Base-by-base conservation (phyloP, 1,140 invertebrate genomes). In the Aphaenogaster ashmeadi region DNA sequence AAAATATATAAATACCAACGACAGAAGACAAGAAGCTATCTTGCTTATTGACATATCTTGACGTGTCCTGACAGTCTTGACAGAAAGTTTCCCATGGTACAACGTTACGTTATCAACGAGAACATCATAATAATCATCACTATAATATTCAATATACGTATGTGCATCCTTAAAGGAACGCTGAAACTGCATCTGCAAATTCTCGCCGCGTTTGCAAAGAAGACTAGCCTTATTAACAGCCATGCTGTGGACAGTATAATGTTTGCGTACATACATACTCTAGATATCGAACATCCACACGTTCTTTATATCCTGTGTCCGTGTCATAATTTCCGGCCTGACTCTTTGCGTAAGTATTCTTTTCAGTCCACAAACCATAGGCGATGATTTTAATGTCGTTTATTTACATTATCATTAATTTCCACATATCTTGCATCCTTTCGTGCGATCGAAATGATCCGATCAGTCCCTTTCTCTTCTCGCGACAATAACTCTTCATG, bases 161-260 rank as follows among this genome's bases (percentile, higher is more conserved):
- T 27, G 27, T 27, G 27, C n/a, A 60, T 33, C 44, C 8, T 60
- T 60, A 60, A 27, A 27, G 3, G 21, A 77, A 60, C 36, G 54
- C 15, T 27, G 15, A 44, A 9, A 58, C 21, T 60, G n/a, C 18
- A 18, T 69, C 38, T 77, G 21, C 13, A 77, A 77, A 27, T 77
- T 77, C 3, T 33, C 13, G 27, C 4, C 18, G 27, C 15, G 13
- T 7, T 50, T 54, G 27, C 33, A 21, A 27, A 74, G 50, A 47
- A 44, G 58, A 36, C 75, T 78, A 78, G 75, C 56, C 3, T 78
- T 79, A 66, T 79, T 47, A 79, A 79, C 77, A 79, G 41, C 11
- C 41, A 5, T 78, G 2, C 21, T 67, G 21, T 78, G 15, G 15
- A 60, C n/a, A 77, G 54, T 64, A 78, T 11, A 47, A 78, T 36